Evolutionary conservation across 2,113 vertebrate genomes (phyloP).

Genomic region (Motacilla tschutschensis): DNA sequence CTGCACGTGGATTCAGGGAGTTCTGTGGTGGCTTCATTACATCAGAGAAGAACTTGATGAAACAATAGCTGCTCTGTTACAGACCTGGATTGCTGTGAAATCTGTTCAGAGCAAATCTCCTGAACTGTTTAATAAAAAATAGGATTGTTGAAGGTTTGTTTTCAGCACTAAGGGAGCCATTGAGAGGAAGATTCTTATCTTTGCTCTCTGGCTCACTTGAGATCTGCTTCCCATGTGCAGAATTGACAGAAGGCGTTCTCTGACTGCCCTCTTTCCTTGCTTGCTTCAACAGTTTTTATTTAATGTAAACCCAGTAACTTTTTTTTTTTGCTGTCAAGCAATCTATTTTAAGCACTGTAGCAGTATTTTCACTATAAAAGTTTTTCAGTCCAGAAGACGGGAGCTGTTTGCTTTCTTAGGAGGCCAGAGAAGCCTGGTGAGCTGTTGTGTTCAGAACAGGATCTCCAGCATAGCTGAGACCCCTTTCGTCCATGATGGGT

Average conservation of each 20-base stretch:
- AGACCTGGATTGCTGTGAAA: slow-evolving; percentile 42
- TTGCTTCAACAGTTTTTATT: not conserved
- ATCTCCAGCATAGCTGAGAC: slow-evolving; percentile 2
- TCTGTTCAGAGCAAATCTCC: slow-evolving; percentile 33
- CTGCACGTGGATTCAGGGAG: not conserved
- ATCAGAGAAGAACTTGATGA: slow-evolving; percentile 27
- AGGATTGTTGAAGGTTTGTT: slow-evolving; percentile 34
- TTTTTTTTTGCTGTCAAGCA: not conserved
- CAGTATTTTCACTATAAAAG: not conserved
- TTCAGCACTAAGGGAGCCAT: slow-evolving; percentile 12
- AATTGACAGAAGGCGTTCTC: not conserved
- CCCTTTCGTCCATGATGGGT: accelerated
- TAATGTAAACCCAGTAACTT: not conserved
- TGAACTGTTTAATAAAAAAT: slow-evolving; percentile 31
- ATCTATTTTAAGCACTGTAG: not conserved
- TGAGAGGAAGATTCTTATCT: slow-evolving; percentile 11
- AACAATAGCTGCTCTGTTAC: slow-evolving; percentile 55
- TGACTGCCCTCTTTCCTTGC: not conserved
- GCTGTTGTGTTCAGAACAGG: not conserved
- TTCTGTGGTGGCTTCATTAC: not conserved
- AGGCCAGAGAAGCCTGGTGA: not conserved
- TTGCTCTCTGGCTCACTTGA: not conserved
- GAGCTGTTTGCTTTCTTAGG: not conserved
- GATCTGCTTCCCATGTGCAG: not conserved
- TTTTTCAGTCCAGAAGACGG: not conserved